Evolutionary conservation across 1,140 invertebrate species (phyloP).

Genomic region (Pygmarrhopalites habei): DNA sequence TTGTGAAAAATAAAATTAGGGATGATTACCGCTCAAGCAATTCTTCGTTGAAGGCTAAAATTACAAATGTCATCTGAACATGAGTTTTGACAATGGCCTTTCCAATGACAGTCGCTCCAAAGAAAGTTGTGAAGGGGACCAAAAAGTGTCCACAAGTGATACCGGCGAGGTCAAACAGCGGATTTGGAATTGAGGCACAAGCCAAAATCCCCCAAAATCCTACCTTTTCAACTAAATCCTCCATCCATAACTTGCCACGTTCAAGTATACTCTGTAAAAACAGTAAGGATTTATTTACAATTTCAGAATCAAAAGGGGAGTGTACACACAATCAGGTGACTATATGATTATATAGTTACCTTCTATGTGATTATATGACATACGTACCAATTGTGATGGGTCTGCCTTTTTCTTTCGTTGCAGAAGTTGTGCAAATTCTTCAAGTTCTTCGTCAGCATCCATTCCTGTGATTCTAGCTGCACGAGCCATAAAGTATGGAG

Average conservation of each 20-base stretch:
- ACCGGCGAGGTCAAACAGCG: constrained; percentile 95
- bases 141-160: constrained; percentile 98
- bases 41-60: constrained; percentile 90
- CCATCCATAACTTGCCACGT: constrained; percentile 75
- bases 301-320: too few species aligned
- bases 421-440: constrained; percentile 62
- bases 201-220: constrained; percentile 96
- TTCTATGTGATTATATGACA: neutral
- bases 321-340: too few species aligned
- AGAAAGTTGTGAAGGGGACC: constrained; percentile 99
- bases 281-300: neutral
- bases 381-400: constrained; percentile 26
- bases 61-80: constrained; percentile 96
- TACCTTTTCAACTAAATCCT: constrained; percentile 86
- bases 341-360: too few species aligned
- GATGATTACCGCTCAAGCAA: constrained; percentile 60
- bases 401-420: constrained; percentile 54
- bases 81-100: constrained; percentile 99
- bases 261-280: constrained; percentile 58
- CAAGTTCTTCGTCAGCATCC: constrained; percentile 60
- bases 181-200: constrained; percentile 99
- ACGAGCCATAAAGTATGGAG: constrained; percentile 94
- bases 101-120: constrained; percentile 95
- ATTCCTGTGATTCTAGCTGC: constrained; percentile 67
- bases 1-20: neutral